These are phyloP conservation scores for Pomatorhinus ruficollis DNA, from an alignment of 2,113 vertebrate genomes.

Conservation along the genomic window DNA sequence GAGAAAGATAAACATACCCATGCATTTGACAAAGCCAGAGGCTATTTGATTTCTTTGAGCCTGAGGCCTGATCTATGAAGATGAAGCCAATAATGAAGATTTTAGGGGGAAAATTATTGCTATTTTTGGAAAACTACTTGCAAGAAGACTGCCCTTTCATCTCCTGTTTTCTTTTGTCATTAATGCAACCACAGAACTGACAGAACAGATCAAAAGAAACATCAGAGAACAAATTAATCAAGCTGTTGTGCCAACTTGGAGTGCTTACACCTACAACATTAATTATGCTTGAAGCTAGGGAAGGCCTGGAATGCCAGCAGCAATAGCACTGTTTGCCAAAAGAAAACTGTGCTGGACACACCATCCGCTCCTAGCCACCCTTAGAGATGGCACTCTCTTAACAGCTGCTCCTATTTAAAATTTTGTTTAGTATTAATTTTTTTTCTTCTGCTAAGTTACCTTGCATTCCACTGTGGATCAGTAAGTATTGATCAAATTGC, in stretches of 20 bases:
- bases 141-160: slow-evolving; percentile 36
- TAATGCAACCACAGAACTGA: slow-evolving; percentile 6
- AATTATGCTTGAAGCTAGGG: neutral
- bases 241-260: slow-evolving; percentile 22
- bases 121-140: slow-evolving; percentile 23
- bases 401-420: neutral
- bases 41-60: neutral
- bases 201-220: slow-evolving; percentile 57
- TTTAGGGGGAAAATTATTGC: neutral
- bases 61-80: neutral
- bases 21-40: neutral
- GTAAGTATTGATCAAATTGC: neutral
- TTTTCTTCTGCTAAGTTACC: neutral
- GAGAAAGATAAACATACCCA: neutral
- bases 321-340: neutral
- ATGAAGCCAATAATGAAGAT: neutral
- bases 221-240: slow-evolving; percentile 59
- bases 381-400: neutral
- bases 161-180: slow-evolving; percentile 28
- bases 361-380: neutral
- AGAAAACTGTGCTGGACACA: neutral
- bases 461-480: neutral
- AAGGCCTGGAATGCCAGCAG: neutral
- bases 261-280: neutral
- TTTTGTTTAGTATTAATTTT: neutral